Base-by-base conservation (phyloP, 2,888 invertebrate species). In the Eledona agricola region DNA sequence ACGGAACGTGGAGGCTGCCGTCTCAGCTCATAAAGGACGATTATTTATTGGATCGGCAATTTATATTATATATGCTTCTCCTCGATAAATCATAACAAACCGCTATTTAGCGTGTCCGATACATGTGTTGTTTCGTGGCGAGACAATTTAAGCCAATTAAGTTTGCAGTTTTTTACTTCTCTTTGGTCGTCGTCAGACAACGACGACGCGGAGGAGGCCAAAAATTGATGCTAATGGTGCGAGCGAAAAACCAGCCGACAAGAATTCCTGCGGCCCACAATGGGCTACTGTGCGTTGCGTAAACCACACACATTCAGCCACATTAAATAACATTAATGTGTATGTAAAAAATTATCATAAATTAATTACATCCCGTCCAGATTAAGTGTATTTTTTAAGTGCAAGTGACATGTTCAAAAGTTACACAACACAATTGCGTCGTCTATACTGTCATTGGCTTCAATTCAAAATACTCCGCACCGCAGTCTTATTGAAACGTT, bases 1-100 rank as follows among this genome's bases (percentile, higher is more conserved):
- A 29, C 29, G 19, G 12, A 15, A 19, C 16, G 49, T 52, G 52
- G 52, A 52, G 52, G 52, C 46, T 52, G 40, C n/a, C 20, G 42
- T 52, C 52, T 52, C 52, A 38, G 46, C 46, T 38, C 38, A 52
- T 52, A 52, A 43, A 52, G 52, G 52, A 52, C 52, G 46, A 45
- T 52, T 52, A 52, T 52, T 52, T 52, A 46, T 45, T 46, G 35
- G 37, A 46, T 32, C 19, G 22, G 35, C 26, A 37, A 38, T 52
- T 52, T 50, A 50, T 32, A 26, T n/a, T n/a, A n/a, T n/a, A 7
- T 37, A 29, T 35, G 38, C 45, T 20, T 52, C 45, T 43, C 52
- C 52, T 52, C 52, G 52, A 52, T 52, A 52, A 52, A 52, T 50
- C 49, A 50, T 50, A 37, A 37, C 35, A 9, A 12, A 17, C 47